A percentile compares a stretch with the other conserved stretches of the same genome.
phyloP scores from a whole-genome alignment of 2,888 invertebrate species.

The Serrognathus titanus region DNA sequence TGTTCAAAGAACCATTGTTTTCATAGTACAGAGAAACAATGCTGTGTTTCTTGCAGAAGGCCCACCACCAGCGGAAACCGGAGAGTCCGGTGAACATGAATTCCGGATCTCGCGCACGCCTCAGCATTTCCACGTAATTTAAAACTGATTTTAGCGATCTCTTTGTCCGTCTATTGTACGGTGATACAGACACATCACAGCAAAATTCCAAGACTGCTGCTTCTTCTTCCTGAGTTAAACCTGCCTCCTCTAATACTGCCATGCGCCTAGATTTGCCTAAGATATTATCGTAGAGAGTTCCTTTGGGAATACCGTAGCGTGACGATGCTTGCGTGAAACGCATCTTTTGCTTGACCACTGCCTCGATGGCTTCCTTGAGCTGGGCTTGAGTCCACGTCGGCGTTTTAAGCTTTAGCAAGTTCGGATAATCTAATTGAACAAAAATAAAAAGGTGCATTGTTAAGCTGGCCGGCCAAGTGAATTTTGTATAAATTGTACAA shows the following conservation, averaged over 20 bases:
- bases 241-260: slow-evolving; percentile 70
- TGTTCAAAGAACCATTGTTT: slow-evolving; percentile 28
- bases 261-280: slow-evolving; percentile 73
- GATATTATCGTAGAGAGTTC: slow-evolving; percentile 74
- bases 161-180: slow-evolving; percentile 70
- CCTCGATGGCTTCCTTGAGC: slow-evolving; percentile 72
- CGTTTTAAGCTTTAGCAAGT: slow-evolving; percentile 68
- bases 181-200: slow-evolving; percentile 66
- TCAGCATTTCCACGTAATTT: slow-evolving; percentile 63
- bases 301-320: slow-evolving; percentile 70
- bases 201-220: slow-evolving; percentile 67
- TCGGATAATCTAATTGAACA: slow-evolving; percentile 55
- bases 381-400: slow-evolving; percentile 73
- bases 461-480: slow-evolving; percentile 19
- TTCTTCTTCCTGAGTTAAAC: slow-evolving; percentile 60
- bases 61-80: slow-evolving; percentile 80
- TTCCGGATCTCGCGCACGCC: slow-evolving; percentile 58
- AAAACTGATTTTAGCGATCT: slow-evolving; percentile 63
- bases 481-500: slow-evolving; percentile 14
- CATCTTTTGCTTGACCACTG: slow-evolving; percentile 72
- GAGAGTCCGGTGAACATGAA: slow-evolving; percentile 68
- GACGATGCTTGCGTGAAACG: slow-evolving; percentile 73
- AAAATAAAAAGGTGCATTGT: slow-evolving; percentile 32
- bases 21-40: slow-evolving; percentile 64
- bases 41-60: slow-evolving; percentile 75